A percentile compares a stretch with the other conserved stretches of the same genome.
These are phyloP conservation scores for Ammospiza caudacuta DNA, from an alignment of 2,113 vertebrate species.

Conservation along the genomic window DNA sequence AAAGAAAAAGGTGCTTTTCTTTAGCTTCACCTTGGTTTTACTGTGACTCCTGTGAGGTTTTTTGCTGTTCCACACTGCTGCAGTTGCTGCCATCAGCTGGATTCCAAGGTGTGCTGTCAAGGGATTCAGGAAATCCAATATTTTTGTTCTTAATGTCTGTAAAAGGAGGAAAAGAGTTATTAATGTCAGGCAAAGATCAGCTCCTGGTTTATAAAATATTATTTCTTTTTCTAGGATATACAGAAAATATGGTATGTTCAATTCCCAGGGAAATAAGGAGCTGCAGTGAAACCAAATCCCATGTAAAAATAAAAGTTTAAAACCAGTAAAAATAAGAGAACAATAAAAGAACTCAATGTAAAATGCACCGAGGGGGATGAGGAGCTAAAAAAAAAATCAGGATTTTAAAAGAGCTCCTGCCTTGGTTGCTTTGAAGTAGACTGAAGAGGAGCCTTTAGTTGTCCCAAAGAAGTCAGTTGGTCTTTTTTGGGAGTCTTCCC, in stretches of 20 bases:
- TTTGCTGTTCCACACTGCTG: slow-evolving; percentile 89
- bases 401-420: slow-evolving; percentile 65
- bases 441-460: slow-evolving; percentile 82
- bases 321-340: not conserved
- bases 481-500: slow-evolving; percentile 83
- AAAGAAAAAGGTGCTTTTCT: not conserved
- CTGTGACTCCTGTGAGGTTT: slow-evolving; percentile 79
- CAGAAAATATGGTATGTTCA: not conserved
- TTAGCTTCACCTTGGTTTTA: slow-evolving; percentile 83
- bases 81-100: slow-evolving; percentile 88
- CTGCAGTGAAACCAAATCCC: not conserved
- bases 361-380: not conserved
- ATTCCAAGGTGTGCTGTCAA: slow-evolving; percentile 85
- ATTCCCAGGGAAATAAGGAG: not conserved
- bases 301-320: not conserved
- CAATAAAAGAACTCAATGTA: not conserved
- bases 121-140: slow-evolving; percentile 90
- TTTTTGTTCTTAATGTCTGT: slow-evolving; percentile 88
- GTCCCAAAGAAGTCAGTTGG: slow-evolving; percentile 79
- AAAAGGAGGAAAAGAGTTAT: not conserved
- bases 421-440: slow-evolving; percentile 94
- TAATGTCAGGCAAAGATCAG: not conserved
- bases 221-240: not conserved
- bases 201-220: not conserved
- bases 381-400: not conserved